These are phyloP conservation scores for Austrofundulus limnaeus DNA, from an alignment of 2,113 vertebrate species.

Conservation along the genomic window DNA sequence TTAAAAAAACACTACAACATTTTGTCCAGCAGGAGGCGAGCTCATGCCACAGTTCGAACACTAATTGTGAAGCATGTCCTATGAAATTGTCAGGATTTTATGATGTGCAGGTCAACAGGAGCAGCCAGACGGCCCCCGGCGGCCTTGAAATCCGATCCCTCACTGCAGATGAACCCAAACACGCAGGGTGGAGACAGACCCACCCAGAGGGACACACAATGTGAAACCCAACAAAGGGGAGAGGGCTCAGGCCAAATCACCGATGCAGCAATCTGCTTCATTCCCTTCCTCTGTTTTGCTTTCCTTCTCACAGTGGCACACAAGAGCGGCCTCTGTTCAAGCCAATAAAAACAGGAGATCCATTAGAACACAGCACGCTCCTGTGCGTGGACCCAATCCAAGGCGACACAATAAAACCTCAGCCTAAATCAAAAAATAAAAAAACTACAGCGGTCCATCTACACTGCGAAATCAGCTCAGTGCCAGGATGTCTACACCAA, in stretches of 20 bases:
- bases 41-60: conserved; percentile 19
- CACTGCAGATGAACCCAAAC: conserved; percentile 81
- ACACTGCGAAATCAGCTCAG: conserved; percentile 37
- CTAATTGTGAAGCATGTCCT: neutral
- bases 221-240: conserved; percentile 67
- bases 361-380: conserved; percentile 48
- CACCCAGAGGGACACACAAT: conserved; percentile 62
- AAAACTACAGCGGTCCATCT: conserved; percentile 26
- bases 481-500: conserved; percentile 19
- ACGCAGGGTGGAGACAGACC: conserved; percentile 67
- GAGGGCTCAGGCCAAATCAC: conserved; percentile 50
- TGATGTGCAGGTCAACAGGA: conserved; percentile 51
- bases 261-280: conserved; percentile 53
- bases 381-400: conserved; percentile 31
- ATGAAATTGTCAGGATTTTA: conserved; percentile 38
- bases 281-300: conserved; percentile 18
- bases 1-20: neutral
- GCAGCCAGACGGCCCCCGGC: conserved; percentile 57
- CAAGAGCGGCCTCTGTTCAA: conserved; percentile 31
- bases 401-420: conserved; percentile 42
- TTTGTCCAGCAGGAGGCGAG: conserved; percentile 65
- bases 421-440: conserved; percentile 42
- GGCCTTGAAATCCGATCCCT: conserved; percentile 76
- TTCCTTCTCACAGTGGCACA: conserved; percentile 28
- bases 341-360: conserved; percentile 53